Evolutionary conservation across 2,888 invertebrate genomes (phyloP).

Genomic region (Eurois occulta): DNA sequence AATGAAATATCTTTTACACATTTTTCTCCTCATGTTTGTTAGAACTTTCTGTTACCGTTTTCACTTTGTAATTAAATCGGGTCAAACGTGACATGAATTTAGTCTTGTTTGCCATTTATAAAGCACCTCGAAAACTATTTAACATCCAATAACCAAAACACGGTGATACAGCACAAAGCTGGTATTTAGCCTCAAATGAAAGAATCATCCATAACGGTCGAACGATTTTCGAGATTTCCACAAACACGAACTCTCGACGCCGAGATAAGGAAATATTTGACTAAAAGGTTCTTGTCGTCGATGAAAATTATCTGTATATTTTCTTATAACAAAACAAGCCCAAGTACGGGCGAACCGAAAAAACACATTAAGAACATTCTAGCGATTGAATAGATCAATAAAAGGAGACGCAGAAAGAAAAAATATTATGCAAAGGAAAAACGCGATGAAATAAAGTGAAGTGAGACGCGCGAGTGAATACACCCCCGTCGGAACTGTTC

Average conservation of each 20-base stretch:
- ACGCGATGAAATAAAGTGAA: constrained; percentile 70
- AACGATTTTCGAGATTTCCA: constrained; percentile 59
- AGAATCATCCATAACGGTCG: constrained; percentile 51
- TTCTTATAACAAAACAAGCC: constrained; percentile 68
- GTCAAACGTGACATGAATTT: constrained; percentile 58
- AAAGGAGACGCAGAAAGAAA: constrained; percentile 65
- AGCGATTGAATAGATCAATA: constrained; percentile 84
- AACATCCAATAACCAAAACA: constrained; percentile 25
- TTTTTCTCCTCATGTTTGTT: neutral
- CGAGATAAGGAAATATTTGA: constrained; percentile 62
- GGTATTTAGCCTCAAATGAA: constrained; percentile 30
- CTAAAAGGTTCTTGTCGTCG: constrained; percentile 60
- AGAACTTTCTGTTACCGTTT: constrained; percentile 12
- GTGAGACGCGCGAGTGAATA: constrained; percentile 76
- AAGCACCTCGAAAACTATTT: constrained; percentile 33
- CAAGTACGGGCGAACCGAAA: constrained; percentile 66
- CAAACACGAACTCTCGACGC: constrained; percentile 52
- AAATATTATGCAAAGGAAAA: constrained; percentile 72
- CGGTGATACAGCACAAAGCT: constrained; percentile 49
- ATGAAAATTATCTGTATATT: constrained; percentile 70
- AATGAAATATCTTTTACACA: neutral
- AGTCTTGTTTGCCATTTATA: constrained; percentile 9
- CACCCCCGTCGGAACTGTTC: constrained; percentile 76
- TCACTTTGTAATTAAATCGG: constrained; percentile 37
- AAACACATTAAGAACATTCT: constrained; percentile 79